Evolutionary conservation across 2,113 vertebrate species (phyloP), one percentile per base, ranked within the genome.

Genomic region (Sminthopsis crassicaudata): DNA sequence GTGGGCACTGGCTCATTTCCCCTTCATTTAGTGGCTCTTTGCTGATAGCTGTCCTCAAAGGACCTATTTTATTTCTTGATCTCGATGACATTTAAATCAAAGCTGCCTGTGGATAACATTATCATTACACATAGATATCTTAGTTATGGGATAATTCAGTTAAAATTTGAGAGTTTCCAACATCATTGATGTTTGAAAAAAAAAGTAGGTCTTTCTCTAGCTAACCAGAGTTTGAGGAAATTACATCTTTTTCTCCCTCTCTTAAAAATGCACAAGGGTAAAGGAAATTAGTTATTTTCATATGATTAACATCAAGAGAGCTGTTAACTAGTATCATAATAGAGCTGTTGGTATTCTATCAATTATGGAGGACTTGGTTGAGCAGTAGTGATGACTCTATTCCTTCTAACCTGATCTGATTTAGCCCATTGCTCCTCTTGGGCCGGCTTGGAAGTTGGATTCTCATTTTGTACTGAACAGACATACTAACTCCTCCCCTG

Each of bases 171-270:
- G 91, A 0, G 57, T 60, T 95, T 90, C 95, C 4, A 16, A 88
- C 6, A 26, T 14, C 92, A 42, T 91, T 16, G 93, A 51, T 89
- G 9, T 16, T 76, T 92, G 9, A 46, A 51, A 3, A 92, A 90
- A 3, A 94, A 91, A 27, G 25, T 54, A 51, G 9, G 5, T 90
- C 24, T 96, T 92, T 84, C 25, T 96, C 7, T 94, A 95, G 50
- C 23, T 96, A 92, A 89, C 55, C 42, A 91, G 57, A 26, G 91
- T 97, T 57, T 92, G 76, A 36, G 94, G 96, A 96, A 84, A 84
- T 84, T 42, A n/a, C n/a, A 22, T 84, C 36, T 22, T 11, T 84
- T 2, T 76, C 60, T n/a, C 3, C 30, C 36, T n/a, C 60, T 10
- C 60, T 36, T 36, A 27, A 27, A 30, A 30, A 12, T 30, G 11